Evolutionary conservation across 2,797 vertebrate species (phyloP), one percentile per base, ranked within the genome.

Genomic region (Cossypha heuglini): DNA sequence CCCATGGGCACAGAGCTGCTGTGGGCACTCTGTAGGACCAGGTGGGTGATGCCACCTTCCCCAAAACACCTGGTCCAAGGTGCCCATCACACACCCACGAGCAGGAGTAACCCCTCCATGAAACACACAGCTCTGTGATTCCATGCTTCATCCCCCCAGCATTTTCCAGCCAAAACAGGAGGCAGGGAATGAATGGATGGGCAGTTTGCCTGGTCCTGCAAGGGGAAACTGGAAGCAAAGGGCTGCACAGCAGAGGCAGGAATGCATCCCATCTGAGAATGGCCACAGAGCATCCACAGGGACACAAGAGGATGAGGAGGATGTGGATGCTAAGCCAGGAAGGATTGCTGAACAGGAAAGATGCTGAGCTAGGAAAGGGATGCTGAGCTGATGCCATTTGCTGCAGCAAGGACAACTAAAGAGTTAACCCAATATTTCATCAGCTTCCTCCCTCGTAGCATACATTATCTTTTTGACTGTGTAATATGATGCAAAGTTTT

Each of bases 401-500:
- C 71, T 16, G 20, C 58, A 16, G 63, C 1, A 0, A 54, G 24
- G 46, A 59, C 71, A n/a, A 4, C 45, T 21, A 5, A 93, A 76
- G 91, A 49, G 95, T 96, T 96, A 97, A 94, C 0, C 46, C 76
- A 29, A 46, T 76, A 85, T 90, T 94, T 91, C 79, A 93, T 54
- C 43, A 35, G 31, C 76, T 93, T 80, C 84, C 84, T 88, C 94
- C 37, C 4, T 54, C 1, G 0, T 58, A 76, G 96, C 89, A 87
- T 84, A 86, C 22, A 93, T 96, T 95, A 93, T 86, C 95, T 92
- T 90, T 91, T 79, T 94, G 81, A 88, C 84, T 94, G 84, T 92
- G 95, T 93, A 95, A 95, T 89, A 95, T 6, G 92, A 92, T 95
- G 95, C 90, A 86, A 96, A 96, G 95, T 94, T 95, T 96, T 93